Evolutionary conservation across 1,140 invertebrate species (phyloP), one percentile per base, ranked within the genome.

Genomic region (Chlorops oryzae): DNA sequence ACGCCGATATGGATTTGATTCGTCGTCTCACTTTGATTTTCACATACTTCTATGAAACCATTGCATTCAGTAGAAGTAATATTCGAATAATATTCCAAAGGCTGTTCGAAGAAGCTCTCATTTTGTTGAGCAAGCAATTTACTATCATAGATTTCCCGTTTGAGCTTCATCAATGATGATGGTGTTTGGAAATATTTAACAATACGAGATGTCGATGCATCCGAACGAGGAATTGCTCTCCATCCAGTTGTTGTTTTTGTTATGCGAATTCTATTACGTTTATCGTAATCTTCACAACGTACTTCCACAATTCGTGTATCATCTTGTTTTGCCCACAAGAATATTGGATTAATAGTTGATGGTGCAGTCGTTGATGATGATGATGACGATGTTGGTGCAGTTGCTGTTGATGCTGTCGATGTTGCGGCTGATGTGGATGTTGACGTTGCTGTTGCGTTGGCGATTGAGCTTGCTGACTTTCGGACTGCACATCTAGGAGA

Each of bases 271-370:
- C 87, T 81, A 74, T 89, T 90, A 32, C 86, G 75, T 62, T 85
- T 83, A 73, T 89, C 86, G 75, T 89, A 90, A 65, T 90, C 87
- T 72, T 89, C 87, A 74, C 86, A 88, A 64, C 83, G 80, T 54
- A 90, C 87, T 70, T 88, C 84, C 61, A 88, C 80, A 60, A 90
- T 87, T 62, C 77, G 79, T 47, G 84, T 85, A 62, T 87, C 83
- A 54, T 81, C 77, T 67, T 87, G 85, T 58, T 84, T 82, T 34
- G 85, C 84, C 86, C 86, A 88, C 47, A 89, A 76, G 70, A 90
- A 90, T 48, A 90, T 86, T 42, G 87, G 86, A 65, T 84, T 85
- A 6, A 86, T 81, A 56, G 82, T 80, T 37, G 83, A 27, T 32
- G 18, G 35, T 38, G n/a, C n/a, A n/a, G n/a, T n/a, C n/a, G n/a